phyloP scores from a whole-genome alignment of 1,140 invertebrate genomes.

The Monochamus saltuarius region DNA sequence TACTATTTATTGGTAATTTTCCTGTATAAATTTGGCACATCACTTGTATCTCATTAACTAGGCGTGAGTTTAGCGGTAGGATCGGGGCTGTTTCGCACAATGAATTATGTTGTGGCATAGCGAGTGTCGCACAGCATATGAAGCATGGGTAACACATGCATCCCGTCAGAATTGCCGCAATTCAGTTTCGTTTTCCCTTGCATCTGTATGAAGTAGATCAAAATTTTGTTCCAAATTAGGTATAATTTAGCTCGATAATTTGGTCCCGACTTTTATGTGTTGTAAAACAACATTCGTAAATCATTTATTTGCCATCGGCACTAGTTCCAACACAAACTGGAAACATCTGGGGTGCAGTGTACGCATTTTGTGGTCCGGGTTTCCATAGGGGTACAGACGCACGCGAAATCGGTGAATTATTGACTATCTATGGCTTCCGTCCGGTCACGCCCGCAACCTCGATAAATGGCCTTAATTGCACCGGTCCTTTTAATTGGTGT shows the following conservation, averaged over 20 bases:
- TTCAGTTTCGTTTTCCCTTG: background rate
- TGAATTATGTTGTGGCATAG: slow-evolving; percentile 7
- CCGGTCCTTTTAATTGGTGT: background rate
- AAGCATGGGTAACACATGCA: slow-evolving; percentile 6
- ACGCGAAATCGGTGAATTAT: slow-evolving; percentile 27
- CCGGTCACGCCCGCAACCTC: slow-evolving; percentile 20
- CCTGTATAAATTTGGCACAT: slow-evolving; percentile 4
- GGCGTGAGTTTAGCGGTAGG: slow-evolving; percentile 8
- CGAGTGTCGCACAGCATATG: background rate
- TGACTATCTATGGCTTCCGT: slow-evolving; percentile 32
- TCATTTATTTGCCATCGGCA: slow-evolving; percentile 23
- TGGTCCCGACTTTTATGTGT: slow-evolving; percentile 18
- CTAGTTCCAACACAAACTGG: slow-evolving; percentile 15
- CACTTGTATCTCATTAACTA: slow-evolving; percentile 14
- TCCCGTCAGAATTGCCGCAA: slow-evolving; percentile 1
- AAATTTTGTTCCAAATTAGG: slow-evolving; percentile 17
- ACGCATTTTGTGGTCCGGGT: background rate
- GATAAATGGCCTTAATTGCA: slow-evolving; percentile 15
- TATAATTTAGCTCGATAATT: slow-evolving; percentile 22
- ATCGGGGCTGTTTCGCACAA: slow-evolving; percentile 5
- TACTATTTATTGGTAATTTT: slow-evolving; percentile 11
- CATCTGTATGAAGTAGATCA: slow-evolving; percentile 21
- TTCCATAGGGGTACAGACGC: slow-evolving; percentile 3
- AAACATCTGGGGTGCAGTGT: slow-evolving; percentile 21
- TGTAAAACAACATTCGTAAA: slow-evolving; percentile 21